Conservation (phyloP, 2,113 vertebrate species). For the Lamprologus speciosus region DNA sequence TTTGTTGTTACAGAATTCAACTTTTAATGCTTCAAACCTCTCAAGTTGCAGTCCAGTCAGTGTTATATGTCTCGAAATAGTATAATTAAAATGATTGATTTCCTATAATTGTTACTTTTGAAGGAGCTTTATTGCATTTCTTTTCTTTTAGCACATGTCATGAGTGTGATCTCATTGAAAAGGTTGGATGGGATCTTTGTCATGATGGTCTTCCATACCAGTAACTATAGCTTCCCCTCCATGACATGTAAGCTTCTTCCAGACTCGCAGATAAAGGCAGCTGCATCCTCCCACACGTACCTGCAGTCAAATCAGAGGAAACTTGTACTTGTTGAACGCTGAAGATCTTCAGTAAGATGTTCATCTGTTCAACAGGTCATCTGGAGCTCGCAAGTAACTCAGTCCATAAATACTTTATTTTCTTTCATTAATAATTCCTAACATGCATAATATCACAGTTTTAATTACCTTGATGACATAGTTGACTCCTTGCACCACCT, state of each 20-base stretch:
- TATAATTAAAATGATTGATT: not conserved
- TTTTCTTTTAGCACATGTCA: not conserved
- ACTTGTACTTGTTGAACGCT: not conserved
- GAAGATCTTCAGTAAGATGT: not conserved
- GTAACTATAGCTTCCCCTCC: not conserved
- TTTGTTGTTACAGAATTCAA: not conserved
- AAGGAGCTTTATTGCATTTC: not conserved
- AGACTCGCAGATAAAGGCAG: not conserved
- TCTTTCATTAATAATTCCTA: not conserved
- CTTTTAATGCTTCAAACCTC: not conserved
- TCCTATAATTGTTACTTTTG: not conserved
- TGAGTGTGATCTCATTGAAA: not conserved
- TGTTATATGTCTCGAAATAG: not conserved
- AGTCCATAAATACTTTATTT: not conserved
- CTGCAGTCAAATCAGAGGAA: not conserved
- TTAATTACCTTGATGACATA: not conserved
- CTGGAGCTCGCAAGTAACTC: not conserved
- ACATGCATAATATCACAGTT: not conserved
- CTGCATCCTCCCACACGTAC: not conserved
- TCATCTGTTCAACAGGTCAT: not conserved
- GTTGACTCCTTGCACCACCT: not conserved
- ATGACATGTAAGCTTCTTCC: fast-evolving
- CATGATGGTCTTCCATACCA: not conserved
- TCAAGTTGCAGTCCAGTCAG: not conserved
- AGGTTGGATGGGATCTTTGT: not conserved